These are phyloP conservation scores for Pangasius mekongensis DNA, from an alignment of 2,797 vertebrate species.

Conservation along the genomic window DNA sequence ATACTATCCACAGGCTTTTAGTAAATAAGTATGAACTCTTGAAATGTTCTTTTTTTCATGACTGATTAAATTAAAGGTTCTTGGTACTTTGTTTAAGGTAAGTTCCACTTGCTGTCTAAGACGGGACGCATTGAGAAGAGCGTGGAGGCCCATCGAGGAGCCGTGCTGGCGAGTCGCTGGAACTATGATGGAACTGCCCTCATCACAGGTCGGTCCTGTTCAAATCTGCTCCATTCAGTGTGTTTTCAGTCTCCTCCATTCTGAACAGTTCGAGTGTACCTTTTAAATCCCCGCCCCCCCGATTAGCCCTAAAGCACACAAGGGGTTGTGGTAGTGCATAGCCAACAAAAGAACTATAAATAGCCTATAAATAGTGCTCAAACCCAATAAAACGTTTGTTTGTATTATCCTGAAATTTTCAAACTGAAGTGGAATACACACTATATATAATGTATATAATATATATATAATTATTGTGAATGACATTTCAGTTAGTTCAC, in stretches of 20 bases:
- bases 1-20: background rate
- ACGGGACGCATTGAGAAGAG: constrained; percentile 92
- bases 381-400: background rate
- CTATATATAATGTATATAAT: too few relatives aligned
- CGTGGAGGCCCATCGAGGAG: constrained; percentile 92
- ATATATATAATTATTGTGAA: background rate
- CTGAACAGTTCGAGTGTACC: background rate
- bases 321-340: too few relatives aligned
- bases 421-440: background rate
- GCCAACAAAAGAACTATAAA: background rate
- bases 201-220: constrained; percentile 82
- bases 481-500: constrained; percentile 6
- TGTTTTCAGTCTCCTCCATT: background rate
- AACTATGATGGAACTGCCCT: constrained; percentile 94
- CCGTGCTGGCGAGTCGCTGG: constrained; percentile 92
- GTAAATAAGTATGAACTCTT: background rate
- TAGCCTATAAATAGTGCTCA: background rate
- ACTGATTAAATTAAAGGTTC: background rate
- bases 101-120: constrained; percentile 92
- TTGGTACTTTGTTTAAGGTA: constrained; percentile 74
- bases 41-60: background rate
- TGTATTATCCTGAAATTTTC: background rate
- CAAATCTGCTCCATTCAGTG: background rate
- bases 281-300: background rate
- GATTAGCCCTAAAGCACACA: background rate